These are phyloP conservation scores for Psittacula derbiana DNA, from an alignment of 2,797 vertebrate species.

Conservation along the genomic window DNA sequence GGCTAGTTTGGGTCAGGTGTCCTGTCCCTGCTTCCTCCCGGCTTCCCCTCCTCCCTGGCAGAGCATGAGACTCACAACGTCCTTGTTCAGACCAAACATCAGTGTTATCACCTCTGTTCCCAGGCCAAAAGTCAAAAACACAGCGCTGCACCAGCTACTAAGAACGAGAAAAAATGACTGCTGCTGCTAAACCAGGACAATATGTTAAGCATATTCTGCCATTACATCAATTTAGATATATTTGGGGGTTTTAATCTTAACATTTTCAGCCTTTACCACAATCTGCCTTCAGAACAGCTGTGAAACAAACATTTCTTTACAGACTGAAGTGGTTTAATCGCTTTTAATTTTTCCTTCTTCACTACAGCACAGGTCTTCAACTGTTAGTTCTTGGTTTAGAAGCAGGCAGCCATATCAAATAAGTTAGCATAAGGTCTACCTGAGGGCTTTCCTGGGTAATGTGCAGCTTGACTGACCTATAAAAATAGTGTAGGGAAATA, in stretches of 20 bases:
- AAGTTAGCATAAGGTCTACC: conserved; percentile 26
- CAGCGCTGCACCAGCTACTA: no score
- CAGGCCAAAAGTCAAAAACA: no score
- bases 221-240: not conserved
- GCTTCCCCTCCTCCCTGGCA: no score
- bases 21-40: no score
- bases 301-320: not conserved
- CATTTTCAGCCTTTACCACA: not conserved
- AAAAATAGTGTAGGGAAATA: conserved; percentile 1
- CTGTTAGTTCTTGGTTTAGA: not conserved
- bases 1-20: no score
- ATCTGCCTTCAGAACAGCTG: not conserved
- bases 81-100: no score
- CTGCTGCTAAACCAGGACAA: no score
- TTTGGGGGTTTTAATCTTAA: not conserved
- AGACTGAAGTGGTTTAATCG: not conserved
- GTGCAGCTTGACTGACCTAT: conserved; percentile 13
- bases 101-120: no score
- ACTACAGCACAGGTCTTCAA: not conserved
- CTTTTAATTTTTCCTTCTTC: not conserved
- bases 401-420: not conserved
- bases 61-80: no score
- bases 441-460: conserved; percentile 29
- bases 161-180: no score
- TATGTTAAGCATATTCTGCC: not conserved